phyloP scores from a whole-genome alignment of 2,888 invertebrate genomes.

The Synergus laeviventris region DNA sequence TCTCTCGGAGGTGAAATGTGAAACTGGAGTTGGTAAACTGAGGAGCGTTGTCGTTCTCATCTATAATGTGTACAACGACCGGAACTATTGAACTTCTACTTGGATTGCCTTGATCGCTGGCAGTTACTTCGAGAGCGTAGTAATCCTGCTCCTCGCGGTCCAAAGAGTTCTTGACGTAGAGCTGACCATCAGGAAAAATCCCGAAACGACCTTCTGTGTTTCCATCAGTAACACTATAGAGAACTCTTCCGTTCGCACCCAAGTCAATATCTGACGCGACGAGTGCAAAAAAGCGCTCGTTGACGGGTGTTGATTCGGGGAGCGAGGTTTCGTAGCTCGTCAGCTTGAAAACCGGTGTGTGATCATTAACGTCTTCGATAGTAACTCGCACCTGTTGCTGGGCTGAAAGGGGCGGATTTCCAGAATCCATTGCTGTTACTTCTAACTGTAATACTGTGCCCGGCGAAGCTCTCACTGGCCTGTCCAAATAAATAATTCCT shows the following conservation, averaged over 20 bases:
- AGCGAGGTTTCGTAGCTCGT: constrained; percentile 95
- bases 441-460: constrained; percentile 85
- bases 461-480: constrained; percentile 86
- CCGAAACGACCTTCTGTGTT: constrained; percentile 92
- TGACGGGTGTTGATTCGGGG: constrained; percentile 92
- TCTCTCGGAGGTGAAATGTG: constrained; percentile 92
- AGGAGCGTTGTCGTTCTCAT: constrained; percentile 97
- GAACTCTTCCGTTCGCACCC: constrained; percentile 86
- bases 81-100: constrained; percentile 90
- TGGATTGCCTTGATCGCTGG: constrained; percentile 88
- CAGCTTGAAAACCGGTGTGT: constrained; percentile 95
- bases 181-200: constrained; percentile 94
- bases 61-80: constrained; percentile 94
- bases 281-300: constrained; percentile 92
- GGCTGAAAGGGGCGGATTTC: constrained; percentile 85
- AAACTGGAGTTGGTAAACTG: constrained; percentile 94
- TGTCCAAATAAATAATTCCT: constrained; percentile 92
- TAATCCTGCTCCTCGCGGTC: constrained; percentile 95
- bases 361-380: constrained; percentile 94
- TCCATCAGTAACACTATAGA: constrained; percentile 90
- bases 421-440: constrained; percentile 91
- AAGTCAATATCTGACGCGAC: constrained; percentile 93
- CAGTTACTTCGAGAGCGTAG: constrained; percentile 91
- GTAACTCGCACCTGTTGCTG: constrained; percentile 85
- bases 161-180: constrained; percentile 90